Evolutionary conservation across 2,113 vertebrate species (phyloP).

Genomic region (Siniperca chuatsi): DNA sequence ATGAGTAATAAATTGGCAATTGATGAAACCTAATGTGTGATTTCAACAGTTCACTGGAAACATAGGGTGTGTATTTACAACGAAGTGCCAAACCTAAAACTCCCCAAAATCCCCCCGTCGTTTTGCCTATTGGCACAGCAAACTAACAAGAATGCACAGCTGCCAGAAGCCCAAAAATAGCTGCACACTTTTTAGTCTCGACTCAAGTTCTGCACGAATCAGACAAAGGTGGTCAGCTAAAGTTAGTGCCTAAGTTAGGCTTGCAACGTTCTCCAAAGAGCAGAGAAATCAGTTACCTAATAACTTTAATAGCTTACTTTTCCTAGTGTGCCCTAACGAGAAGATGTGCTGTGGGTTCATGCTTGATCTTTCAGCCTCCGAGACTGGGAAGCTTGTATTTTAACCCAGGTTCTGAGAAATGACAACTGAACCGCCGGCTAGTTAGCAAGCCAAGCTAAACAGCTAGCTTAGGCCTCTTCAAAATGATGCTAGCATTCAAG

Average conservation of each 20-base stretch:
- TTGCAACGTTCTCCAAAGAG: neutral
- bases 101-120: neutral
- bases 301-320: too few species aligned
- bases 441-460: conserved; percentile 56
- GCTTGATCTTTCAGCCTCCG: neutral
- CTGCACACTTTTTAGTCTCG: conserved; percentile 30
- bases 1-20: neutral
- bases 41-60: neutral
- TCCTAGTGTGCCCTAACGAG: neutral
- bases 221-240: conserved; percentile 19
- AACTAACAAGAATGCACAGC: conserved; percentile 43
- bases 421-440: conserved; percentile 9
- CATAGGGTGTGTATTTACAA: neutral
- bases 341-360: neutral
- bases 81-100: neutral
- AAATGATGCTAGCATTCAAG: neutral
- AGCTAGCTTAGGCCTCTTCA: conserved; percentile 48
- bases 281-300: neutral
- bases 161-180: conserved; percentile 61
- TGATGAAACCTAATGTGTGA: neutral
- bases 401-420: neutral
- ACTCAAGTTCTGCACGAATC: conserved; percentile 14
- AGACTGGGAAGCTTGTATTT: neutral
- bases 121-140: neutral
- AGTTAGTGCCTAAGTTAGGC: neutral